Evolutionary conservation across 2,797 vertebrate genomes (phyloP).

Genomic region (Nyctibius grandis): DNA sequence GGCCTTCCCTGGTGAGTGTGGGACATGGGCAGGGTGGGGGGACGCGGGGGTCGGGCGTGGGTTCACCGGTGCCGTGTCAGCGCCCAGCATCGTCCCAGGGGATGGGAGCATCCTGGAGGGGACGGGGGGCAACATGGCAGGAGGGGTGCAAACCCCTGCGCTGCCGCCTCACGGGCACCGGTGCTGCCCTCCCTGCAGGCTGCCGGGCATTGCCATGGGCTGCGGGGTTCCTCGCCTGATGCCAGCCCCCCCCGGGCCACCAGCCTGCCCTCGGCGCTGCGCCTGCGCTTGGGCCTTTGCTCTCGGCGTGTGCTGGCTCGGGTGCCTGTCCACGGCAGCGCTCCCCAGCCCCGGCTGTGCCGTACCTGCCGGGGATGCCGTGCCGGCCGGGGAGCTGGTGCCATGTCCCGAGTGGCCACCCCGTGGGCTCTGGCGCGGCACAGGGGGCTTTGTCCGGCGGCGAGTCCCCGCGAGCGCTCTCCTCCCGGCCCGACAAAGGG

Average conservation of each 20-base stretch:
- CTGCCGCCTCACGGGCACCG: fast-evolving
- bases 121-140: fast-evolving
- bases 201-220: neutral
- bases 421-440: fast-evolving
- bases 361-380: fast-evolving
- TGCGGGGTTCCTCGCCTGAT: neutral
- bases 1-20: constrained; percentile 69
- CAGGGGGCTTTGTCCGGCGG: neutral
- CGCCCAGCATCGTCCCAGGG: fast-evolving
- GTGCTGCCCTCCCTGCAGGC: neutral
- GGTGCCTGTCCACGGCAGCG: fast-evolving
- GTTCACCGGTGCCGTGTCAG: fast-evolving
- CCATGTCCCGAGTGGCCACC: fast-evolving
- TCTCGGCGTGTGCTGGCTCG: neutral
- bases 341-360: neutral
- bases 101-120: fast-evolving
- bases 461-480: neutral
- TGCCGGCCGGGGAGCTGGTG: fast-evolving
- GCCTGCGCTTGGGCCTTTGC: neutral
- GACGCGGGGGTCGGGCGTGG: fast-evolving
- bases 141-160: fast-evolving
- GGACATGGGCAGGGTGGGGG: neutral
- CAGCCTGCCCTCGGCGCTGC: neutral
- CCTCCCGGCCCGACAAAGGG: constrained; percentile 50
- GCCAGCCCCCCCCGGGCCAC: neutral